Base-by-base conservation (phyloP, 2,113 vertebrate species). In the Romanogobio albipinnatus region DNA sequence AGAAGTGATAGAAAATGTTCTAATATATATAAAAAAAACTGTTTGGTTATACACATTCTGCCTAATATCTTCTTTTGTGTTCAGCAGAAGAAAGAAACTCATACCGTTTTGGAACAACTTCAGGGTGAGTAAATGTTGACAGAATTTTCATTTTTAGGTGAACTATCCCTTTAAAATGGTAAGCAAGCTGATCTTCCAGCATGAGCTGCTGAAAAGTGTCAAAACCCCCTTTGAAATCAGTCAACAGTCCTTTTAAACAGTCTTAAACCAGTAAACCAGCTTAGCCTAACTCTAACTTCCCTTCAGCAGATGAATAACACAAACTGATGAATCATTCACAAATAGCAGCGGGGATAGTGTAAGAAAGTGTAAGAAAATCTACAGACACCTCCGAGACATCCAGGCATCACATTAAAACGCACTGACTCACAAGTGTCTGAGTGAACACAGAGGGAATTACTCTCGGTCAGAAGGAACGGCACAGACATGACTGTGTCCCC, bases 361-460 rank as follows among this genome's bases (percentile, higher is more conserved):
- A 43, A 71, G 36, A 36, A 71, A 45, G 68, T 13, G 70, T 73
- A 43, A 74, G 70, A 26, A 73, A 24, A 26, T n/a, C 70, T 73
- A 14, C 39, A 45, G 10, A 71, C 22, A 43, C n/a, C 17, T 43
- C 36, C 19, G 9, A 73, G 22, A 73, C 43, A 14, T 73, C 68
- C 39, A 73, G 19, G 10, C 39, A 1, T n/a, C 3, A 22, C 70
- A 74, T 74, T 74, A 74, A 74, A 74, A 81, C 43, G 51, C 59
- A 61, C 77, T 66, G 59, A 80, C 39, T 26, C 43, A 81, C 45
- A 51, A 33, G 26, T 7, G 78, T 79, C 77, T 79, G 58, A 64
- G 39, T 9, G 19, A 45, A 62, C n/a, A 62, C n/a, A 68, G 26
- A 45, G 45, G 5, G 61, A 81, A 68, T 51, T 49, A 68, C 62